Evolutionary conservation across 2,113 vertebrate genomes (phyloP).

Genomic region (Echinops telfairi): DNA sequence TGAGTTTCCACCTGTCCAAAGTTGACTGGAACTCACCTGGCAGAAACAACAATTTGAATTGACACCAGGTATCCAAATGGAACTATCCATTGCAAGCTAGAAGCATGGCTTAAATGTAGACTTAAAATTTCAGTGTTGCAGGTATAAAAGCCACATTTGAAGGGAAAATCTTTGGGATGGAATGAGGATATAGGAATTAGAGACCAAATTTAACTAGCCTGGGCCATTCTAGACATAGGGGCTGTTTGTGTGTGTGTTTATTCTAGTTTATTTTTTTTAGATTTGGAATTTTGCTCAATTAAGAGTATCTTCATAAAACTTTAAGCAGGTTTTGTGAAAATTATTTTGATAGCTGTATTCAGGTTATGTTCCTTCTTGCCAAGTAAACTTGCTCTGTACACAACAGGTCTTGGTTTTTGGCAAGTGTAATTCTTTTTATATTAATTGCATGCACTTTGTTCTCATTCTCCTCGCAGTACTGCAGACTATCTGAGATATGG

Average conservation of each 20-base stretch:
- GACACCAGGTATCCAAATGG: too few species aligned
- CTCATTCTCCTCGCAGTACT: background rate
- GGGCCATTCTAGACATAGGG: too few species aligned
- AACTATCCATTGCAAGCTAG: too few species aligned
- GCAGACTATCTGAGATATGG: constrained; percentile 8
- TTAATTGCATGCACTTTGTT: background rate
- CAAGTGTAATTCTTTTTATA: background rate
- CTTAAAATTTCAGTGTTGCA: too few species aligned
- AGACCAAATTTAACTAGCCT: too few species aligned
- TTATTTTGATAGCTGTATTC: background rate
- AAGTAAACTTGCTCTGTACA: background rate
- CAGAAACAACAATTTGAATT: too few species aligned
- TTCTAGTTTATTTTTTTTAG: background rate
- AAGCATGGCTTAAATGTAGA: too few species aligned
- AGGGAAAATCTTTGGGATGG: too few species aligned
- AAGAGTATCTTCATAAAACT: background rate
- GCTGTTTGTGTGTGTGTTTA: background rate
- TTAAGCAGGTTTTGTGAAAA: constrained; percentile 24
- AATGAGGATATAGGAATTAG: too few species aligned
- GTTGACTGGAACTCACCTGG: too few species aligned
- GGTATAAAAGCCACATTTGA: too few species aligned
- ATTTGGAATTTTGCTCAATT: background rate
- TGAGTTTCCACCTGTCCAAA: too few species aligned
- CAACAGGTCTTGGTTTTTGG: background rate
- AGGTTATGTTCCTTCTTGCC: background rate